Evolutionary conservation across 2,113 vertebrate genomes (phyloP).

Genomic region (Nymphicus hollandicus): DNA sequence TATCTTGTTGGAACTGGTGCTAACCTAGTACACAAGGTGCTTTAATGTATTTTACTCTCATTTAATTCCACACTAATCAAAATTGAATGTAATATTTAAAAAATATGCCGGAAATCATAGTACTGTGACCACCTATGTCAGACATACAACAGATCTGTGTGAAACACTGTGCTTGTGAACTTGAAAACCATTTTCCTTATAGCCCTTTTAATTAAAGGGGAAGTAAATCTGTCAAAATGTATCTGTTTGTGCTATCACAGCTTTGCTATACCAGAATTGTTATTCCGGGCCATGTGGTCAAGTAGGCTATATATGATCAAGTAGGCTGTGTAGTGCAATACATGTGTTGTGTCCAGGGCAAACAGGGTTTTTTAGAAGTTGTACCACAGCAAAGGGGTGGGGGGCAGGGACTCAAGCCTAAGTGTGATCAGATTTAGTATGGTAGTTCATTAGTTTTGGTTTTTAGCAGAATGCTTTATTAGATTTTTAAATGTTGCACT

Average conservation of each 20-base stretch:
- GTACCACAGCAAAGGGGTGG: not conserved
- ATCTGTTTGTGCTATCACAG: not conserved
- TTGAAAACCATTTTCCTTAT: not conserved
- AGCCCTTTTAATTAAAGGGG: not conserved
- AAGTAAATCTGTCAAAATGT: not conserved
- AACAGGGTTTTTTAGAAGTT: not conserved
- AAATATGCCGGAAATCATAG: not conserved
- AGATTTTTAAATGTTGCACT: not conserved
- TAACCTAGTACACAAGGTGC: constrained; percentile 38
- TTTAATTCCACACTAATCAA: not conserved
- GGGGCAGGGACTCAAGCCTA: not conserved
- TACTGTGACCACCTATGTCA: not conserved
- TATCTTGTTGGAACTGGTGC: constrained; percentile 32
- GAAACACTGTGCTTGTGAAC: not conserved
- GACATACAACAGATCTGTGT: not conserved
- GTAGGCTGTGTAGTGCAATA: not conserved
- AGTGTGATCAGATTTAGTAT: not conserved
- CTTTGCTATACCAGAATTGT: not conserved
- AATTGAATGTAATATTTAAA: not conserved
- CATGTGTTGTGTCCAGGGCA: rapidly evolving
- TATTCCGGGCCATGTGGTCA: not conserved
- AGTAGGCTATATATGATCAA: not conserved
- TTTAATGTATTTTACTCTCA: not conserved
- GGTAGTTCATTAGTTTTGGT: not conserved
- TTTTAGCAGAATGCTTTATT: not conserved